Conservation (phyloP, 2,797 vertebrate species). For the Sarcophilus harrisii region DNA sequence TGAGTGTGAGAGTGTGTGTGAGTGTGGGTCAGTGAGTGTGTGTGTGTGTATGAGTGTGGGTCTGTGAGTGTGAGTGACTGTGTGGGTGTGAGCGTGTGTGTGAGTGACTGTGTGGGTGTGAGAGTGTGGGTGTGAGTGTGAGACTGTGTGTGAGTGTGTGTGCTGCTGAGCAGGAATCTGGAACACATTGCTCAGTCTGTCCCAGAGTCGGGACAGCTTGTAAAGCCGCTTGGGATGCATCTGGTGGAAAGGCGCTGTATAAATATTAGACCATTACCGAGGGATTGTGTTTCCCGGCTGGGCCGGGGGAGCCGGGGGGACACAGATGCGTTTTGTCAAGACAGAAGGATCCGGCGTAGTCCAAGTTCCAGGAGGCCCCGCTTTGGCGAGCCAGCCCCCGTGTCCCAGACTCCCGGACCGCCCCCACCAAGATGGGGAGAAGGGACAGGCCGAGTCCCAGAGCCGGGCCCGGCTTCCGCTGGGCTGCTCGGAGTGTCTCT, state of each 20-base stretch:
- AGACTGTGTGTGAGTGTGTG: too few relatives aligned
- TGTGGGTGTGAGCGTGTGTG: too few relatives aligned
- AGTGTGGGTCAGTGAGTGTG: too few relatives aligned
- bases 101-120: too few relatives aligned
- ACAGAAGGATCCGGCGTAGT: conserved; percentile 58
- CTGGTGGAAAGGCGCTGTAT: conserved; percentile 82
- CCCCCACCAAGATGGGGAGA: background rate
- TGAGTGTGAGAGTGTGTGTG: too few relatives aligned
- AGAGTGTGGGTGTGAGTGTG: too few relatives aligned
- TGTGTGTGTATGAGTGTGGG: too few relatives aligned
- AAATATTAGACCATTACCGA: conserved; percentile 81
- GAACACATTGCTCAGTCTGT: conserved; percentile 72
- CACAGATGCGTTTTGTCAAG: conserved; percentile 79
- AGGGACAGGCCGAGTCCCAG: background rate
- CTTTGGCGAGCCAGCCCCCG: background rate
- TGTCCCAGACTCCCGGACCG: background rate
- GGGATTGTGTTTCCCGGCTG: conserved; percentile 73
- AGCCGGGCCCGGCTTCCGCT: background rate
- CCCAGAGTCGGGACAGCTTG: conserved; percentile 69
- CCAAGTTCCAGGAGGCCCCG: conserved; percentile 41
- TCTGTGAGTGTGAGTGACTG: too few relatives aligned
- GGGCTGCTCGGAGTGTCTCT: background rate
- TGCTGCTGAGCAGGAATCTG: conserved; percentile 61
- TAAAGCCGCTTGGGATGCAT: conserved; percentile 81
- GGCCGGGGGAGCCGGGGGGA: conserved; percentile 62